Conservation (phyloP, 2,113 vertebrate genomes). For the Xiphophorus hellerii region DNA sequence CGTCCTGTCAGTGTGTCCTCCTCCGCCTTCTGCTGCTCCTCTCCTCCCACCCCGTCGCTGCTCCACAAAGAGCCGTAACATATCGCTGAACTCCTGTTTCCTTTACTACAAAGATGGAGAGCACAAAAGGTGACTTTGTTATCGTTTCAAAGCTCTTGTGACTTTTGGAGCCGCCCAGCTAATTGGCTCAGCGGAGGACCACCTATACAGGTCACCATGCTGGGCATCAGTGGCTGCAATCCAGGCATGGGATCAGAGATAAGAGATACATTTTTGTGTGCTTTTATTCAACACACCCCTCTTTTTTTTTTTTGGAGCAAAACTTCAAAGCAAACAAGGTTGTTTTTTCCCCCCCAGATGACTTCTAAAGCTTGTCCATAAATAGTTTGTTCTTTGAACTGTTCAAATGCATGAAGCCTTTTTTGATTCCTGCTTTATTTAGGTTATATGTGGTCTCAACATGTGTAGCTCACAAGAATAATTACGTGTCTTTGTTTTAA, state of each 20-base stretch:
- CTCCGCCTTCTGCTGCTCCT: conserved; percentile 33
- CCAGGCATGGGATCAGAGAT: conserved; percentile 8
- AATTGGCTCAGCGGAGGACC: not conserved
- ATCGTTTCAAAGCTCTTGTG: conserved; percentile 2
- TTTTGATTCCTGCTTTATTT: not conserved
- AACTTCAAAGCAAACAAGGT: not conserved
- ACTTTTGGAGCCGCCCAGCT: not conserved
- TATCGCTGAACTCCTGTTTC: not conserved
- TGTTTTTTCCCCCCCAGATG: too few species aligned
- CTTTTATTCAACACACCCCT: not conserved
- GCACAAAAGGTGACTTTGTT: not conserved
- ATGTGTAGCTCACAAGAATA: not conserved
- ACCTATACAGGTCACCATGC: not conserved
- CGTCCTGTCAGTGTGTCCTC: conserved; percentile 34
- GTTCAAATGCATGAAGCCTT: not conserved
- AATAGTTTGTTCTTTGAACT: not conserved
- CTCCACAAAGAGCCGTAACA: not conserved
- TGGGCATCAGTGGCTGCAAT: not conserved
- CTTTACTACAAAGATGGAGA: not conserved
- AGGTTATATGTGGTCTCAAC: not conserved
- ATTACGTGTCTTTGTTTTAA: not conserved
- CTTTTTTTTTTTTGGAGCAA: not conserved
- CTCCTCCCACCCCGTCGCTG: not conserved
- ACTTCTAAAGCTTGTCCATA: not conserved
- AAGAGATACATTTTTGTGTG: not conserved